These are phyloP conservation scores for Romanogobio albipinnatus DNA, from an alignment of 2,113 vertebrate genomes.

Conservation along the genomic window DNA sequence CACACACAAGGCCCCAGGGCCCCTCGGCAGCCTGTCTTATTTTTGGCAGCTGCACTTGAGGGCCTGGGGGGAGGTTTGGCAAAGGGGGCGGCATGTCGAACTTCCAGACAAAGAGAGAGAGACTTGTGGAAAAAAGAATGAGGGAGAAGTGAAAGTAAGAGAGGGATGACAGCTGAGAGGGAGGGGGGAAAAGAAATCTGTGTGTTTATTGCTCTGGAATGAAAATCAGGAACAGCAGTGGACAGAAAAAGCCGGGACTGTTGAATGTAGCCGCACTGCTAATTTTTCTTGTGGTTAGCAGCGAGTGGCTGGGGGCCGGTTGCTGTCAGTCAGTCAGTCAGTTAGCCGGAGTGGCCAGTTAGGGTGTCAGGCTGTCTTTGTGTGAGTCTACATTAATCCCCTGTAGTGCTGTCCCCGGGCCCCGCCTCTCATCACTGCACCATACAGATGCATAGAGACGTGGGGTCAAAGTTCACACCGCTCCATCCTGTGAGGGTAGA, in stretches of 20 bases:
- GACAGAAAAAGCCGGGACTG: constrained; percentile 38
- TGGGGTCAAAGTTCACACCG: constrained; percentile 8
- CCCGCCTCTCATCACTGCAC: constrained; percentile 21
- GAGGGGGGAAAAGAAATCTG: constrained; percentile 28
- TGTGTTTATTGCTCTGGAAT: constrained; percentile 65
- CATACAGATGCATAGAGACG: not conserved
- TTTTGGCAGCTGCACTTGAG: constrained; percentile 77
- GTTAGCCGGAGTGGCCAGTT: not conserved
- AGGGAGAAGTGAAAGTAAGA: constrained; percentile 48
- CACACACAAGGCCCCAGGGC: constrained; percentile 57
- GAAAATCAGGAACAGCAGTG: constrained; percentile 59
- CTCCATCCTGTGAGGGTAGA: constrained; percentile 17
- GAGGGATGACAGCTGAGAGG: constrained; percentile 49
- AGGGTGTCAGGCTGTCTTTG: constrained; percentile 21
- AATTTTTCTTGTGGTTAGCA: constrained; percentile 54
- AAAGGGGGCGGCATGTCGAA: constrained; percentile 17
- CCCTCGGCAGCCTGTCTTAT: constrained; percentile 73
- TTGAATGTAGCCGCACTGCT: constrained; percentile 27
- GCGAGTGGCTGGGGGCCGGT: constrained; percentile 19
- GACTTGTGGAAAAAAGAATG: constrained; percentile 20
- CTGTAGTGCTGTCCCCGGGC: constrained; percentile 39
- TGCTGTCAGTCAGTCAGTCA: constrained; percentile 47
- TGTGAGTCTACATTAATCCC: constrained; percentile 43
- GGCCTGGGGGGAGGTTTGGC: constrained; percentile 44
- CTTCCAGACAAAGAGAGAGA: constrained; percentile 40